Base-by-base conservation (phyloP, 2,888 invertebrate species). In the Patella pellucida region DNA sequence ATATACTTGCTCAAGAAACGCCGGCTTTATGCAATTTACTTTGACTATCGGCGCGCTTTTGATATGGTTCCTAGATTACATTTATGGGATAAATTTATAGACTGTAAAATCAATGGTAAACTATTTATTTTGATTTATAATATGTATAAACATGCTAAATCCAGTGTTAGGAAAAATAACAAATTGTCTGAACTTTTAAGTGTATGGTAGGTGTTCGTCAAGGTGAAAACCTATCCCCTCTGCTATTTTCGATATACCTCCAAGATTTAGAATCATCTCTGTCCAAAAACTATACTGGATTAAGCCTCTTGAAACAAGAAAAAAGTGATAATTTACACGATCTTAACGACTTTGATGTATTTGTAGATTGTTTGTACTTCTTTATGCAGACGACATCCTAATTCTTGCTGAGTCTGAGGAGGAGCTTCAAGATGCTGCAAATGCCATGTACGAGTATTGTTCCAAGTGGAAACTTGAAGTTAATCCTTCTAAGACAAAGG, bases 381-480 rank as follows among this genome's bases (percentile, higher is more conserved):
- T 74, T 5, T 76, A 78, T 68, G 78, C 78, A 7, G 76, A 78
- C 54, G 78, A 78, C 74, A 76, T 74, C 9, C 62, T 78, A 11
- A 73, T 78, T 15, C 19, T 78, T 68, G 72, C 78, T 11, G 62
- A 74, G 50, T 68, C 56, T 50, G 67, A 70, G 15, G 67, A 16
- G 16, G 71, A 72, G 27, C 71, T 78, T 15, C 74, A 76, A 71
- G 52, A 71, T 16, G 19, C 62, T 67, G 51, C 76, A 27, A 70
- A 76, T 52, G 9, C 11, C 51, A 72, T 76, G 52, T 14, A 62
- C n/a, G 50, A 72, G 1, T 76, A 76, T 41, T 78, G 78, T 56
- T 19, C 19, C 23, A 16, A 51, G 16, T 74, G 76, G 76, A 72
- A 78, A n/a, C 51, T 78, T 27, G 62, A 19, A 16, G 68, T 79